Evolutionary conservation across 2,888 invertebrate species (phyloP), one percentile per base, ranked within the genome.

Genomic region (Bhutanitis thaidina): DNA sequence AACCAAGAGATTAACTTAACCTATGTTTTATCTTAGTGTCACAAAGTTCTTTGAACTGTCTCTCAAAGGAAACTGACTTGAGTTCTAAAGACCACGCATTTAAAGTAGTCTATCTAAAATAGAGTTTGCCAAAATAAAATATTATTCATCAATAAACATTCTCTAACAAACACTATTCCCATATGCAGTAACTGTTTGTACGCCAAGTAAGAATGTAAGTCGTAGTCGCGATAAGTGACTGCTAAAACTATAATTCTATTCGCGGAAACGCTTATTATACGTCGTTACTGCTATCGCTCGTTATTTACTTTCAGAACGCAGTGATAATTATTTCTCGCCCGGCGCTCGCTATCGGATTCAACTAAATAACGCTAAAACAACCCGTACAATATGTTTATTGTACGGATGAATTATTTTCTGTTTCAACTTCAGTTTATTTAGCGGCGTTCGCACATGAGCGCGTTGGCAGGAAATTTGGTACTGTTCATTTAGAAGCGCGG

Each of bases 161-260:
- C 20, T 20, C 2, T 20, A 20, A 20, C 20, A 4, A 20, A 20
- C 5, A 5, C 20, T n/a, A n/a, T n/a, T n/a, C n/a, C n/a, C 12
- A 5, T 34, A 34, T 12, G 27, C 8, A 8, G 8, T 8, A 27
- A 8, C 2, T 27, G 27, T 27, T 8, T 27, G 27, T 27, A 27
- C 27, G 8, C 7, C 27, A 8, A 8, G 7, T 8, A 27, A 27
- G 7, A 7, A 27, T 27, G 8, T 27, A 27, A 27, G 27, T 27
- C 8, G 15, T 20, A n/a, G 45, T 32, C 39, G 25, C 27, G 45
- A 51, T 51, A 51, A 45, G 29, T 29, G 40, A 41, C 40, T 13
- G 35, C 37, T 36, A 15, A 43, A 32, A 34, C 43, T 32, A 47
- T 52, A 52, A 52, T 52, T 52, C 47, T 38, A 47, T 43, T 52